phyloP scores from a whole-genome alignment of 2,888 invertebrate species.

The Tenodera sinensis region DNA sequence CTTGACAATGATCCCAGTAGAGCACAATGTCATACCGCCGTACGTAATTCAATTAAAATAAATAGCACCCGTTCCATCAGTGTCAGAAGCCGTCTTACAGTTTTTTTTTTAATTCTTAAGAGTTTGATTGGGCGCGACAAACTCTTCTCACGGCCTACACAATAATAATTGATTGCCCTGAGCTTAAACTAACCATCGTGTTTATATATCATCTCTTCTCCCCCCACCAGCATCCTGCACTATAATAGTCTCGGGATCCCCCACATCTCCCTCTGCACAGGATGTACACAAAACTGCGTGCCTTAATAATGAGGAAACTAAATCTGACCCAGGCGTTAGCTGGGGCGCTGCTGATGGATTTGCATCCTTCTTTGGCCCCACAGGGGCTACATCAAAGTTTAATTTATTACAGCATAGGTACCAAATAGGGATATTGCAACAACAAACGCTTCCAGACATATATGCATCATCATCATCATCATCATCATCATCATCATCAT shows the following conservation, averaged over 20 bases:
- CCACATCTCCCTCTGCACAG: background rate
- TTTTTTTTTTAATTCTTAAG: background rate
- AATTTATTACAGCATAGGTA: too few relatives aligned
- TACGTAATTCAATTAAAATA: conserved; percentile 13
- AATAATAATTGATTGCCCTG: background rate
- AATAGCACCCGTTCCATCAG: conserved; percentile 2
- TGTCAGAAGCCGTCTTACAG: background rate
- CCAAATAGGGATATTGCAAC: too few relatives aligned
- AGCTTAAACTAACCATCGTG: background rate
- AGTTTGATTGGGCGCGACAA: background rate
- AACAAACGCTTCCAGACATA: too few relatives aligned
- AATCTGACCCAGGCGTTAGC: background rate
- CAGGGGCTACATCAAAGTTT: background rate
- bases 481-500: too few relatives aligned
- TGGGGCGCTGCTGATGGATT: background rate
- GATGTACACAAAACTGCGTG: background rate
- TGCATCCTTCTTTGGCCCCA: background rate
- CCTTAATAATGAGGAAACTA: background rate
- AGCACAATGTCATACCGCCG: background rate
- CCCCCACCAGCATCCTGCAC: background rate
- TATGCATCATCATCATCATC: too few relatives aligned
- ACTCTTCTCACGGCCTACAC: background rate
- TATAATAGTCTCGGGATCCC: background rate
- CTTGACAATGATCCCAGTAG: background rate
- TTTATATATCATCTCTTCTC: background rate